These are phyloP conservation scores for Phanerotoma sp. DNA, from an alignment of 2,888 invertebrate genomes.

Conservation along the genomic window DNA sequence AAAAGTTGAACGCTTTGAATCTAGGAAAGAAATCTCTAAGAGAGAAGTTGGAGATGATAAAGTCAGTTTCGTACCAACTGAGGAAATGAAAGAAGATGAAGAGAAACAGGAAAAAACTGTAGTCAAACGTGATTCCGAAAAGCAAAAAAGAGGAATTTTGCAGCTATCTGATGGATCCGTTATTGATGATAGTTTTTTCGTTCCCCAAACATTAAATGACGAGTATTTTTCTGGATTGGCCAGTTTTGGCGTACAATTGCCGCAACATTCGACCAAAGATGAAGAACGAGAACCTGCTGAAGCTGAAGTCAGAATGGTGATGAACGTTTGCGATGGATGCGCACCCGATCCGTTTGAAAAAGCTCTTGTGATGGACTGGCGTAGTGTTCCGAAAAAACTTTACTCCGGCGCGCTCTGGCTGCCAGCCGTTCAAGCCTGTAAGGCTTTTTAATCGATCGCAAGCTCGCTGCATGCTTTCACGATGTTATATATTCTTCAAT, in stretches of 20 bases:
- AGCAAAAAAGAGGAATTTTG: slow-evolving; percentile 68
- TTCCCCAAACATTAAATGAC: slow-evolving; percentile 57
- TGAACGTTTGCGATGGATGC: slow-evolving; percentile 77
- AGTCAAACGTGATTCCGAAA: slow-evolving; percentile 41
- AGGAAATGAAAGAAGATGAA: too few relatives aligned
- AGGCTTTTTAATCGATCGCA: slow-evolving; percentile 61
- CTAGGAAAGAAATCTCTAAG: slow-evolving; percentile 34
- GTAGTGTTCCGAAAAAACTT: slow-evolving; percentile 70
- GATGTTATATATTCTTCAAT: not conserved
- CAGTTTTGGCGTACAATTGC: slow-evolving; percentile 68
- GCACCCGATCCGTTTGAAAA: slow-evolving; percentile 77
- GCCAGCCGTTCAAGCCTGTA: slow-evolving; percentile 68
- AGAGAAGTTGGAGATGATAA: slow-evolving; percentile 32
- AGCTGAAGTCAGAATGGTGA: slow-evolving; percentile 78
- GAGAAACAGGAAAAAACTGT: slow-evolving; percentile 34
- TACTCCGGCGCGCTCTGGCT: slow-evolving; percentile 72
- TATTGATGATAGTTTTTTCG: slow-evolving; percentile 65
- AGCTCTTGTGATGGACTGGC: slow-evolving; percentile 77
- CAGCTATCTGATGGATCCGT: slow-evolving; percentile 69
- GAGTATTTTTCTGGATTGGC: slow-evolving; percentile 67
- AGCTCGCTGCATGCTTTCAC: not conserved
- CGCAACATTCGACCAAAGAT: slow-evolving; percentile 60
- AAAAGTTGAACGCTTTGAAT: slow-evolving; percentile 15
- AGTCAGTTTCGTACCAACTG: slow-evolving; percentile 36
- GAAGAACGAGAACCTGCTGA: slow-evolving; percentile 82